These are phyloP conservation scores for Poecile atricapillus DNA, from an alignment of 2,113 vertebrate genomes.

Conservation along the genomic window DNA sequence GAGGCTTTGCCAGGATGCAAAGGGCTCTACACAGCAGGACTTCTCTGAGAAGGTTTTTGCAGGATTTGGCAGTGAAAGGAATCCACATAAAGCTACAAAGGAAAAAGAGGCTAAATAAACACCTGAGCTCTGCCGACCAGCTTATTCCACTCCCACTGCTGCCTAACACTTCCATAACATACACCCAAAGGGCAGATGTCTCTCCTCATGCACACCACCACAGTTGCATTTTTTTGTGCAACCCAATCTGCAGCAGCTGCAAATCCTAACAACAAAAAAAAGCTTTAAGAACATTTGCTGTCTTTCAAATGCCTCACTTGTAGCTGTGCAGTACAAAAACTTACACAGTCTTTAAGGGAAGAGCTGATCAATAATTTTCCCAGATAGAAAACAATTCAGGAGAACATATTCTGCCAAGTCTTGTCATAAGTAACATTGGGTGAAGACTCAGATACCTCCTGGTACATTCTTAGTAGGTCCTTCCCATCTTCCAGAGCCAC, in stretches of 20 bases:
- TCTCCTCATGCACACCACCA: background rate
- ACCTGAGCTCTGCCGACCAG: background rate
- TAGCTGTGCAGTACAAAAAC: background rate
- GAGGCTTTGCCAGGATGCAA: background rate
- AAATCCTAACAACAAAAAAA: background rate
- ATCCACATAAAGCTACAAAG: background rate
- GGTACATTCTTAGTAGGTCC: background rate
- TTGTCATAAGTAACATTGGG: rapidly evolving
- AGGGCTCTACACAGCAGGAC: background rate
- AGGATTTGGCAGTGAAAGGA: background rate
- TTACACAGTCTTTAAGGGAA: background rate
- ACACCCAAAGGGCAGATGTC: rapidly evolving
- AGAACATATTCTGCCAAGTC: background rate
- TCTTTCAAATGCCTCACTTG: background rate
- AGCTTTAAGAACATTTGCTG: background rate
- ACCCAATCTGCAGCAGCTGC: background rate
- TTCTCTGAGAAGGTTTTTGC: background rate
- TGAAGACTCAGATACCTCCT: background rate
- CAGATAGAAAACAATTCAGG: background rate
- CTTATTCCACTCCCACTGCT: background rate
- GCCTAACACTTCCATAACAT: background rate
- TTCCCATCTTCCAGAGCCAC: background rate
- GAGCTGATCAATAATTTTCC: background rate
- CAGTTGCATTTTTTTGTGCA: background rate
- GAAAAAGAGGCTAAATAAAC: background rate